Percentiles rank a stretch among this genome's conserved stretches.
These are phyloP conservation scores for Gambelia wislizenii DNA, from an alignment of 2,797 vertebrate species.

Conservation along the genomic window DNA sequence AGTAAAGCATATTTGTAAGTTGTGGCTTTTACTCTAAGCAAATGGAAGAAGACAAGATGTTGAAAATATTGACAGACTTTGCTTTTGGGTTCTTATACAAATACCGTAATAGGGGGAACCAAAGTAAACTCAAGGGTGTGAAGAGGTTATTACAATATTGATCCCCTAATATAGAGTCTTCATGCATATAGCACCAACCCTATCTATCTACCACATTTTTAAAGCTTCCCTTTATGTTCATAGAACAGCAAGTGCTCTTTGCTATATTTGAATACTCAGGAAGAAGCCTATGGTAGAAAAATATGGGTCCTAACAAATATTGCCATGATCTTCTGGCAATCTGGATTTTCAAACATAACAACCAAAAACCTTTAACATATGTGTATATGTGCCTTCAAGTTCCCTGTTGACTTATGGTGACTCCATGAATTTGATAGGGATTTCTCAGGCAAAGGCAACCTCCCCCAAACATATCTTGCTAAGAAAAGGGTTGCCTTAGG, in stretches of 20 bases:
- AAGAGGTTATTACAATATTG: background rate
- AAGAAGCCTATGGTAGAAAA: conserved; percentile 2
- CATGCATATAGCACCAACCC: conserved; percentile 14
- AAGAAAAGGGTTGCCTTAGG: too few species aligned
- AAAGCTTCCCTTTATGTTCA: background rate
- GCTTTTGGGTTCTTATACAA: conserved; percentile 16
- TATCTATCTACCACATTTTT: conserved; percentile 27
- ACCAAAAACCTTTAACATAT: conserved; percentile 11
- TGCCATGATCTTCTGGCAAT: conserved; percentile 41
- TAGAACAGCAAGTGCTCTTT: conserved; percentile 2
- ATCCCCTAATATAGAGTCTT: background rate
- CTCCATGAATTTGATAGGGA: too few species aligned
- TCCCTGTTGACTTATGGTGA: too few species aligned
- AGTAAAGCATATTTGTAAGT: background rate
- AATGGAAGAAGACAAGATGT: background rate
- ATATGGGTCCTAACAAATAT: background rate
- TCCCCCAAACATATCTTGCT: too few species aligned
- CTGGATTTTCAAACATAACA: conserved; percentile 43
- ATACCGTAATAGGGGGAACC: background rate
- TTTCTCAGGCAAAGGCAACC: too few species aligned
- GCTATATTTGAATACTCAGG: background rate
- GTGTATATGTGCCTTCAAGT: too few species aligned
- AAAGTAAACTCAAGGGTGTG: background rate
- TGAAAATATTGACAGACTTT: background rate
- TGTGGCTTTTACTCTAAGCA: background rate